Conservation (phyloP, 2,797 vertebrate genomes). For the Xiphorhynchus erythropygius region DNA sequence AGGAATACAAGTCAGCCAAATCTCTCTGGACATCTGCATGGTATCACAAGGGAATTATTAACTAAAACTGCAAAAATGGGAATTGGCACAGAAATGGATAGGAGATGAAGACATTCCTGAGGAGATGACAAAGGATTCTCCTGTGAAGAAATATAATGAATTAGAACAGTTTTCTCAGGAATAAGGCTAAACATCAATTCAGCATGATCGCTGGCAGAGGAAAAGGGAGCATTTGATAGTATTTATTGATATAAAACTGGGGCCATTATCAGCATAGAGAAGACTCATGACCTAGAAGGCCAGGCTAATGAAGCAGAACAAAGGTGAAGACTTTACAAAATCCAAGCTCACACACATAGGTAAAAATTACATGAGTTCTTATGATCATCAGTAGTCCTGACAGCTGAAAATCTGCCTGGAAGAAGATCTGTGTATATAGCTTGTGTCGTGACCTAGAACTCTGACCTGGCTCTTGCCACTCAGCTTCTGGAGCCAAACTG, state of each 20-base stretch:
- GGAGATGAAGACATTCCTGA: not conserved
- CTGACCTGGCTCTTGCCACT: not conserved
- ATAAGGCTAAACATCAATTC: not conserved
- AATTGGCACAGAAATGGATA: not conserved
- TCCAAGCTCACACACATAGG: not conserved
- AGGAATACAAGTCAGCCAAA: not conserved
- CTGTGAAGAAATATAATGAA: not conserved
- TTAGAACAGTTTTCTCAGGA: not conserved
- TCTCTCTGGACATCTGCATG: not conserved
- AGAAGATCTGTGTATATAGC: not conserved
- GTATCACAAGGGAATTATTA: constrained; percentile 1
- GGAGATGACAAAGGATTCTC: not conserved
- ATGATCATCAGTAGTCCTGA: not conserved
- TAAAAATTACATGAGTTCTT: not conserved
- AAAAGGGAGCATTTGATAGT: not conserved
- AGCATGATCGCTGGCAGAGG: not conserved
- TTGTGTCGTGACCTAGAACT: not conserved
- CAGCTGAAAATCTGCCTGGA: not conserved
- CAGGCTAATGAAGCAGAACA: not conserved
- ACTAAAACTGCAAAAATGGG: not conserved
- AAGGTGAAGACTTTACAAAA: not conserved
- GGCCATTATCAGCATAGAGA: not conserved
- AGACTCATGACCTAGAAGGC: not conserved
- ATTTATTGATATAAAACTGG: not conserved
- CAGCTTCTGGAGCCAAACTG: not conserved